These are phyloP conservation scores for Sarcophaga carnaria DNA, from an alignment of 2,888 invertebrate genomes.

Conservation along the genomic window DNA sequence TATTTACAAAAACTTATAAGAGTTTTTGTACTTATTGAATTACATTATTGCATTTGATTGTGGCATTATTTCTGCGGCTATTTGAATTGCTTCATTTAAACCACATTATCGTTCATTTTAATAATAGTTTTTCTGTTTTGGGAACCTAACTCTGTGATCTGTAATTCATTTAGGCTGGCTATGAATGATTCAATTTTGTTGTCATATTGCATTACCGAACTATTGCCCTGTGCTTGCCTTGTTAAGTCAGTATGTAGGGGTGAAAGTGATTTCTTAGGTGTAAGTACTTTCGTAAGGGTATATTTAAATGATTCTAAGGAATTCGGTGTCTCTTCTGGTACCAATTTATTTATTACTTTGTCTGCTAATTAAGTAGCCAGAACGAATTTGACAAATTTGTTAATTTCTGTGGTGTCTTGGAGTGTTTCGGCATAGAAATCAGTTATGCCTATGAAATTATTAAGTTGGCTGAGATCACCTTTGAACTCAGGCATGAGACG, in stretches of 20 bases:
- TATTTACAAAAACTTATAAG: too few species aligned
- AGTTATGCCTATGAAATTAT: too few species aligned
- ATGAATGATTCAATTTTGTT: conserved; percentile 2
- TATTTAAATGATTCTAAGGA: neutral
- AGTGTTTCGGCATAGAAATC: neutral
- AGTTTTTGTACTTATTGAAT: too few species aligned
- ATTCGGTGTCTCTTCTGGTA: neutral
- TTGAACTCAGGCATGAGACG: too few species aligned
- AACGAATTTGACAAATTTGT: neutral
- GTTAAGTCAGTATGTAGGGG: neutral
- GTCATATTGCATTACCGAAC: neutral
- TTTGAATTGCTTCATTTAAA: too few species aligned
- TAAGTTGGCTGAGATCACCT: too few species aligned
- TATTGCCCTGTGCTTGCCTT: conserved; percentile 8
- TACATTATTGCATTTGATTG: too few species aligned
- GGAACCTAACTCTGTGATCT: too few species aligned
- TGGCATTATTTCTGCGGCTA: too few species aligned
- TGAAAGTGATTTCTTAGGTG: conserved; percentile 10
- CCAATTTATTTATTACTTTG: neutral
- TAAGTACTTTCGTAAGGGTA: neutral
- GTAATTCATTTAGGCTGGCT: neutral
- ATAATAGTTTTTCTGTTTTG: too few species aligned
- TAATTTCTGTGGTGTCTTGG: neutral
- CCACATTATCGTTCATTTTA: too few species aligned
- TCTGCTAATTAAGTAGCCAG: conserved; percentile 1